phyloP scores from a whole-genome alignment of 1,140 invertebrate genomes.

The Panagrolaimus sp. region DNA sequence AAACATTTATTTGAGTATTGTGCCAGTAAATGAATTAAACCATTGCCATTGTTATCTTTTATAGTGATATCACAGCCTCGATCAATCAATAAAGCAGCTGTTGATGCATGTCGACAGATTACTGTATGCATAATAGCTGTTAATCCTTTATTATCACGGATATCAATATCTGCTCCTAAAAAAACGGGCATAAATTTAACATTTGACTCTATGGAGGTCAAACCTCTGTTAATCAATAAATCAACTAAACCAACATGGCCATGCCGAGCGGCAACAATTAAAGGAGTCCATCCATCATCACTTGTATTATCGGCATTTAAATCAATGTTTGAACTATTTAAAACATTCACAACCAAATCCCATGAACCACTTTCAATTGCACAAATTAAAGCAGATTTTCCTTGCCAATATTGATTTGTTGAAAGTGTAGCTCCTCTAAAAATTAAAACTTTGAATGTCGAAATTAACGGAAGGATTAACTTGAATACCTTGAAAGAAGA shows the following conservation, averaged over 20 bases:
- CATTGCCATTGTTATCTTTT: conserved; percentile 70
- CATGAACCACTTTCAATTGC: conserved; percentile 81
- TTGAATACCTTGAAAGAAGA: conserved; percentile 68
- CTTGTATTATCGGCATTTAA: conserved; percentile 67
- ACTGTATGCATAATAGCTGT: conserved; percentile 85
- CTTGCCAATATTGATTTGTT: conserved; percentile 67
- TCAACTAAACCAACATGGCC: conserved; percentile 82
- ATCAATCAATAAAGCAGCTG: conserved; percentile 74
- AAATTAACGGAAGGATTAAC: too few relatives aligned
- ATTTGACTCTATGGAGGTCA: conserved; percentile 23
- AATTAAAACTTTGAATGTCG: conserved; percentile 17
- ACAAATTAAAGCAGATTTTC: conserved; percentile 70
- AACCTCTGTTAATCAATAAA: conserved; percentile 75
- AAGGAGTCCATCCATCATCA: conserved; percentile 68
- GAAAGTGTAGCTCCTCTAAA: conserved; percentile 68
- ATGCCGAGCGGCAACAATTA: conserved; percentile 83
- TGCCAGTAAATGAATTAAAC: conserved; percentile 56
- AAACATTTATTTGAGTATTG: conserved; percentile 82
- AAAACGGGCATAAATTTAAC: conserved; percentile 19
- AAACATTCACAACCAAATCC: conserved; percentile 68
- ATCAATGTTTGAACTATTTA: conserved; percentile 62
- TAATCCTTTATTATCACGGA: conserved; percentile 77
- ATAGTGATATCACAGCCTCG: conserved; percentile 71
- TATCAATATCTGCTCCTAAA: conserved; percentile 71
- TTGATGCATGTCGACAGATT: conserved; percentile 74